Base-by-base conservation (phyloP, 1,140 invertebrate genomes). In the Apis dorsata region DNA sequence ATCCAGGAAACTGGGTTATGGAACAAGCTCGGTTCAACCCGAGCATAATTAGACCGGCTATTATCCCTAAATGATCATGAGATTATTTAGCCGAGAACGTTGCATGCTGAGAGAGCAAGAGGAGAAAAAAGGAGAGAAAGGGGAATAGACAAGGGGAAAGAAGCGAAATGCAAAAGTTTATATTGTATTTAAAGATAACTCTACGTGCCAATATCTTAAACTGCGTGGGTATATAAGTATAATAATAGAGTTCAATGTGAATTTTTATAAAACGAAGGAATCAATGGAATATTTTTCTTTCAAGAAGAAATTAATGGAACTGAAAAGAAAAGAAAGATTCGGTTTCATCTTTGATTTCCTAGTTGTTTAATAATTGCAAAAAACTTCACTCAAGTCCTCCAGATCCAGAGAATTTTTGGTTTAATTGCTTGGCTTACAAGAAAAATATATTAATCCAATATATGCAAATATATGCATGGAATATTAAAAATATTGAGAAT, bases 1-100 rank as follows among this genome's bases (percentile, higher is more conserved):
- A 88, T 65, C 15, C 60, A 1, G 51, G 70, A 55, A 88, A 88
- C 81, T 86, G 74, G 86, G 86, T 88, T 86, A 84, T 66, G 21
- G 70, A 57, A 81, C 77, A 76, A 76, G 70, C 86, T 81, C 86
- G 53, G 71, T 81, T 84, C 76, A 76, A 57, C 66, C 59, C 28
- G 34, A 44, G 69, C 44, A 66, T 86, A 88, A 88, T 88, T 88
- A 83, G 60, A 76, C 72, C 68, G 57, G 70, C 69, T 71, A 80
- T 24, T 80, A 70, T 51, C 60, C 72, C 28, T 5, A 83, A 79
- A 88, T 73, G 62, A 60, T 86, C 75, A 57, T 60, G 63, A 62
- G 73, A 71, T 66, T n/a, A 73, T 70, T 49, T 79, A 83, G 59
- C 55, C 66, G n/a, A 63, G 34, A 66, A n/a, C 51, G 53, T 15